Conservation (phyloP, 2,888 invertebrate species). For the Platycheirus rosarum region DNA sequence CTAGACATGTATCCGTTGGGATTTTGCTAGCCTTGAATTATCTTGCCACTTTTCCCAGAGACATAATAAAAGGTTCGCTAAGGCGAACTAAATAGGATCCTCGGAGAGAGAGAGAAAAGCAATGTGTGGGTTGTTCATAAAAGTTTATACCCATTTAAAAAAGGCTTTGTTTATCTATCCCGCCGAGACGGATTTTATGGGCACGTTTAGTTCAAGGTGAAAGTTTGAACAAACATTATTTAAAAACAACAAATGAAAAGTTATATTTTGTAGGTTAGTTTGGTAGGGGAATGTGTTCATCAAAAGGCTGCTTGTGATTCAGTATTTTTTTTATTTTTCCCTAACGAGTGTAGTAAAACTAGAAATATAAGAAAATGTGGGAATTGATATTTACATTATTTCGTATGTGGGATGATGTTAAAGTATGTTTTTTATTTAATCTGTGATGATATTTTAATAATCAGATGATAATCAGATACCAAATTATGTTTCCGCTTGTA, state of each 20-base stretch:
- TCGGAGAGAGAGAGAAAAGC: not conserved
- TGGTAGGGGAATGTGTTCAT: not conserved
- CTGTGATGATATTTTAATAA: too few relatives aligned
- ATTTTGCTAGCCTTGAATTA: constrained; percentile 12
- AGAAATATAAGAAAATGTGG: constrained; percentile 2
- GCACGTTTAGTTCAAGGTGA: constrained; percentile 29
- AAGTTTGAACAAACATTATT: constrained; percentile 6
- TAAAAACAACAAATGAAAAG: not conserved
- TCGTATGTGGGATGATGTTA: not conserved
- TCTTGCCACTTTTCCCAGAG: not conserved
- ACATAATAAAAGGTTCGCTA: constrained; percentile 23
- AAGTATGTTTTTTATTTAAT: too few relatives aligned
- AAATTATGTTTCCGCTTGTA: too few relatives aligned
- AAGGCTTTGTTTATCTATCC: constrained; percentile 9
- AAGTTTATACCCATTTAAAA: constrained; percentile 13
- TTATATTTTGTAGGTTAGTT: not conserved
- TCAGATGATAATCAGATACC: too few relatives aligned
- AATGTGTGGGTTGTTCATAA: not conserved
- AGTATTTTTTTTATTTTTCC: not conserved
- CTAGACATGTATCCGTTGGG: constrained; percentile 2
- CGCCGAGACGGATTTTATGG: not conserved
- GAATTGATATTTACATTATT: not conserved
- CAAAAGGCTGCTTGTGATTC: not conserved
- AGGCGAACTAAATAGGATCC: constrained; percentile 2
- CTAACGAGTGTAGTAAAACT: constrained; percentile 5